Base-by-base conservation (phyloP, 2,797 vertebrate genomes). In the Carduelis carduelis region DNA sequence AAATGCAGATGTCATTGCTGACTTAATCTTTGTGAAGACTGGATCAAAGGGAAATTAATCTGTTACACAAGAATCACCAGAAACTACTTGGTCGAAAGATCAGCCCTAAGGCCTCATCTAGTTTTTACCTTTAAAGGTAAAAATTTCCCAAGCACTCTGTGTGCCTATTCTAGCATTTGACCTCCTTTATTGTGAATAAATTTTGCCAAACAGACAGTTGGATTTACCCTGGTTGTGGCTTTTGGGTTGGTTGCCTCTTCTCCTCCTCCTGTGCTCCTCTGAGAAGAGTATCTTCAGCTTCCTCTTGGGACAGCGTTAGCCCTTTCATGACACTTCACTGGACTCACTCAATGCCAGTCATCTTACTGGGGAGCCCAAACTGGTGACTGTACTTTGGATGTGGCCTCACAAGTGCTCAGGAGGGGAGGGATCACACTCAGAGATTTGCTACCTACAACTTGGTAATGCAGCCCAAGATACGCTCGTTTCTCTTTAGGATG, bases 31-130 rank as follows among this genome's bases (percentile, higher is more conserved):
- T 37, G 14, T 27, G 76, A 89, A 80, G n/a, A 11, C 44, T 85
- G 34, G 52, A 95, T 95, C 60, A 93, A 95, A 96, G 71, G 20
- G 12, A 91, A 94, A 87, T 83, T 71, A 93, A 91, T 46, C 35
- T 71, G 12, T 61, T 93, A 50, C 37, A 46, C 68, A 91, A 86
- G 55, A 84, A 91, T 78, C n/a, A 43, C 22, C 35, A 91, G 56
- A 88, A 91, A 81, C 52, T 86, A 39, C 59, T 68, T 90, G 65
- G 91, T 86, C 65, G 78, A 83, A 83, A 30, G 41, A 81, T 71
- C 77, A 60, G 32, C 35, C 21, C 26, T 83, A 41, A 68, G 60
- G 47, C 60, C 60, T 64, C 34, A 49, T 49, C 52, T 66, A 64
- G 34, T 41, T 41, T 41, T 41, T 81, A 17, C 12, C 9, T 78